Base-by-base conservation (phyloP, 2,888 invertebrate species). In the Nebria salina region DNA sequence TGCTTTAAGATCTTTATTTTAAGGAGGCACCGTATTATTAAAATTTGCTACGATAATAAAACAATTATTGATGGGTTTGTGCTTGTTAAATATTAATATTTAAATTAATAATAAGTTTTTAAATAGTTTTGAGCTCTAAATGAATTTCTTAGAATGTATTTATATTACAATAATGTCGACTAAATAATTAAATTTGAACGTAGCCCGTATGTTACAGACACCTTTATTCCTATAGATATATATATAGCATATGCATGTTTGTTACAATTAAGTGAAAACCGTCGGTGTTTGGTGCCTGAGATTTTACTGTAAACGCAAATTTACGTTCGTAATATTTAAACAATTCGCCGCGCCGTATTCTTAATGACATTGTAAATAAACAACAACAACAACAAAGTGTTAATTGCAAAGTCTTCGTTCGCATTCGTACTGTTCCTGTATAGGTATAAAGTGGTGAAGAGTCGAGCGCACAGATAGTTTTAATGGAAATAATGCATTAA, bases 351-450 rank as follows among this genome's bases (percentile, higher is more conserved):
- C 15, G 68, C 75, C 76, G 81, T 76, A 81, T 81, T 76, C 81
- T 81, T 81, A 81, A 81, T 81, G 81, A 81, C 76, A 81, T 76
- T 81, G 81, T 81, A 81, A 81, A 81, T 81, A 81, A 81, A 81
- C 81, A 81, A 54, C 54, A 54, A 54, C 54, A 54, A 54, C 54
- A 54, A 81, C 81, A 81, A 81, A 81, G 81, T 81, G 81, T 81
- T 81, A 81, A 81, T 81, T 81, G 81, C 81, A 54, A 81, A 81
- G 76, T 76, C 81, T 81, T 76, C 81, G 64, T 75, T 20, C 43
- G 20, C 15, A 15, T 41, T 15, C 34, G 26, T 26, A 68, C 68
- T 68, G 9, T 68, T 25, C 8, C 26, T 68, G 20, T 68, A 20
- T 68, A 68, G 68, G 26, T 20, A 68, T 26, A 25, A 68, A 25